Percentiles rank a stretch among this genome's conserved stretches.
Conservation (phyloP, 2,797 vertebrate genomes). For the Lepilemur septentrionalis region DNA sequence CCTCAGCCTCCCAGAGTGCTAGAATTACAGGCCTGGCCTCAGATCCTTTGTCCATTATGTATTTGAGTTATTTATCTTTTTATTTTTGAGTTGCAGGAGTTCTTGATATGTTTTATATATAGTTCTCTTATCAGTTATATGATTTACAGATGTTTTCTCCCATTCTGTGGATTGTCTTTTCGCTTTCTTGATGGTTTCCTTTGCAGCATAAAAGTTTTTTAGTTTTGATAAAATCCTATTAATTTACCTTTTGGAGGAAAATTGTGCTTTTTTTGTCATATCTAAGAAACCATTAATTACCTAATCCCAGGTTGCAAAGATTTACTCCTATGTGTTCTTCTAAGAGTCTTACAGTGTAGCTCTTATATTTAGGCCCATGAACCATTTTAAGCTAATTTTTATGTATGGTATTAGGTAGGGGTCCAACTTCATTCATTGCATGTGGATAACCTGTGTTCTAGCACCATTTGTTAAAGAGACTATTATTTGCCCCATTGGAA, state of each 20-base stretch:
- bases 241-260: background rate
- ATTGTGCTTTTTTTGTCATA: background rate
- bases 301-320: background rate
- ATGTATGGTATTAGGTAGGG: background rate
- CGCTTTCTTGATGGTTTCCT: slow-evolving; percentile 10
- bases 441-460: background rate
- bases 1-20: too few species aligned
- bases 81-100: background rate
- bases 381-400: slow-evolving; percentile 8
- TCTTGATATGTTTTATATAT: background rate
- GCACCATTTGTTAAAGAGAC: background rate
- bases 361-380: background rate
- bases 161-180: background rate
- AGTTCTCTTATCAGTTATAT: background rate
- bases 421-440: background rate
- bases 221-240: slow-evolving; percentile 21
- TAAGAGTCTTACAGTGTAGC: background rate
- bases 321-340: background rate
- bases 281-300: background rate
- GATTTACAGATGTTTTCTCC: background rate
- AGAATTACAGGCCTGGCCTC: background rate
- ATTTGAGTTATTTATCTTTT: slow-evolving; percentile 25
- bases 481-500: background rate
- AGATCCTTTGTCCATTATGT: background rate
- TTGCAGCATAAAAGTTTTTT: background rate